These are phyloP conservation scores for Aphaenogaster rudis DNA, from an alignment of 1,140 invertebrate species.

Conservation along the genomic window DNA sequence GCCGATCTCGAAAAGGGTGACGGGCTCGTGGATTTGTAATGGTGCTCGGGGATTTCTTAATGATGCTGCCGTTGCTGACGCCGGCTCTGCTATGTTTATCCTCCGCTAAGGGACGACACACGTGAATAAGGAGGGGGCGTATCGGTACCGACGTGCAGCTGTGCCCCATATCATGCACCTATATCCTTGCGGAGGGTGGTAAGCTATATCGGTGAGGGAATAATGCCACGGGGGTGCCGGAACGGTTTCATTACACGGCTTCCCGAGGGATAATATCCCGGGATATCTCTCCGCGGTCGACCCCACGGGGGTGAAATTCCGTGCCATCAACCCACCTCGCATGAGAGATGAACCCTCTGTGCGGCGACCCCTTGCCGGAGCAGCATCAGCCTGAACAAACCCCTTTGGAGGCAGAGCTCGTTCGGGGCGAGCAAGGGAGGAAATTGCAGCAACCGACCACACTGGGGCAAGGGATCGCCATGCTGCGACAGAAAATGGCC, in stretches of 20 bases:
- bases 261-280: conserved; percentile 81
- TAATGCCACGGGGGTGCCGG: conserved; percentile 75
- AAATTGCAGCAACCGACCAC: conserved; percentile 65
- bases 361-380: conserved; percentile 40
- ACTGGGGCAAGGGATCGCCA: conserved; percentile 26
- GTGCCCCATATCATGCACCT: conserved; percentile 71
- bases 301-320: conserved; percentile 75
- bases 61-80: conserved; percentile 56
- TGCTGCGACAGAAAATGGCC: conserved; percentile 69
- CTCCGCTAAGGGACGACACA: conserved; percentile 33
- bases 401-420: conserved; percentile 60
- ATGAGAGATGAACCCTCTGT: conserved; percentile 62
- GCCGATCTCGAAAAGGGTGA: conserved; percentile 29
- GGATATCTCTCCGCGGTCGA: conserved; percentile 72
- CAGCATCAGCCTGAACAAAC: conserved; percentile 62
- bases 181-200: conserved; percentile 67
- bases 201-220: conserved; percentile 73
- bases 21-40: background rate
- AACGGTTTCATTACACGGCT: conserved; percentile 83
- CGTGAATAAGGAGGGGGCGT: conserved; percentile 66
- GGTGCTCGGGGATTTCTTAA: conserved; percentile 54
- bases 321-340: conserved; percentile 70
- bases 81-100: conserved; percentile 32
- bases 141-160: conserved; percentile 67
- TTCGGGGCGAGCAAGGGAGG: conserved; percentile 53